A percentile compares a stretch with the other conserved stretches of the same genome.
Evolutionary conservation across 2,113 vertebrate genomes (phyloP).

Genomic region (Motacilla alba): DNA sequence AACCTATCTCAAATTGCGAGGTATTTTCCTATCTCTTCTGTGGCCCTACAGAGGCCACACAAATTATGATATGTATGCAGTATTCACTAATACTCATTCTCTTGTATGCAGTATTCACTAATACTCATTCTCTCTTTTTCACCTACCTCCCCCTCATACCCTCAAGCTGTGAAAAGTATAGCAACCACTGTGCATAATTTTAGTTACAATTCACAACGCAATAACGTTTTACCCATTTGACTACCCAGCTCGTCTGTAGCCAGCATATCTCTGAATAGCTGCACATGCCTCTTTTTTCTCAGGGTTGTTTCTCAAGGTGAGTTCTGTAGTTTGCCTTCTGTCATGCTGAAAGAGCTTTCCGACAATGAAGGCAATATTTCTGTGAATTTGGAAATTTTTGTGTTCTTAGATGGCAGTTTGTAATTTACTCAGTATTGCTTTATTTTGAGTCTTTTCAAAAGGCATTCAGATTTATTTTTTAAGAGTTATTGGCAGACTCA

Average conservation of each 20-base stretch:
- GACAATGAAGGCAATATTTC: background rate
- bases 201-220: background rate
- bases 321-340: background rate
- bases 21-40: background rate
- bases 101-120: background rate
- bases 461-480: background rate
- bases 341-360: background rate
- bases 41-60: background rate
- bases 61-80: background rate
- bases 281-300: background rate
- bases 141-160: background rate
- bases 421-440: background rate
- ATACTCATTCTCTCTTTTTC: background rate
- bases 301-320: background rate
- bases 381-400: background rate
- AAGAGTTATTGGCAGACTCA: background rate
- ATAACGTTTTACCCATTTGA: background rate
- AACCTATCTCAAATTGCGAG: background rate
- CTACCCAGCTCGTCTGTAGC: background rate
- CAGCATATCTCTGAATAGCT: background rate
- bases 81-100: background rate
- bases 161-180: background rate
- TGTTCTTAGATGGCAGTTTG: background rate
- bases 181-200: background rate
- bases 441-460: background rate